phyloP scores from a whole-genome alignment of 2,797 vertebrate genomes.

The Poecilia wingei region DNA sequence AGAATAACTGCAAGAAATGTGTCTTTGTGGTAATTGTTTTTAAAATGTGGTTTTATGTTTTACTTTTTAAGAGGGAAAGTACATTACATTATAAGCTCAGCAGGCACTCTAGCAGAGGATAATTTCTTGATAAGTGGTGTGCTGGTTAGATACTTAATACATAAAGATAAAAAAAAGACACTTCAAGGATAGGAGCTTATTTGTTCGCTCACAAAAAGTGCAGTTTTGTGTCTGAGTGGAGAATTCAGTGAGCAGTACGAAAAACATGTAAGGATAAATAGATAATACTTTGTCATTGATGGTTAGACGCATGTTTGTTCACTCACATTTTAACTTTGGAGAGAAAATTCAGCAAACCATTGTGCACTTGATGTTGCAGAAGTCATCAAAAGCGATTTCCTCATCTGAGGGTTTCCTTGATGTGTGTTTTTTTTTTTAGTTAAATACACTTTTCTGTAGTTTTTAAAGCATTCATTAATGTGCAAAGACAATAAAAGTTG shows the following conservation, averaged over 20 bases:
- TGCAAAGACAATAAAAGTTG: background rate
- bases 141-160: slow-evolving; percentile 9
- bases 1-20: slow-evolving; percentile 50
- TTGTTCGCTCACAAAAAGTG: slow-evolving; percentile 3
- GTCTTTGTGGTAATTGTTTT: slow-evolving; percentile 51
- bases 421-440: background rate
- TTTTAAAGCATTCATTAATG: slow-evolving; percentile 30
- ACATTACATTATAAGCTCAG: slow-evolving; percentile 13
- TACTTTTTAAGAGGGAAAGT: slow-evolving; percentile 43
- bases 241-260: background rate
- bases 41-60: slow-evolving; percentile 42
- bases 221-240: slow-evolving; percentile 2
- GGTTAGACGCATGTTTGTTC: slow-evolving; percentile 5
- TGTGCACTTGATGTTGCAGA: background rate
- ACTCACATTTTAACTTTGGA: slow-evolving; percentile 8
- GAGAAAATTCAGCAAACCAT: background rate
- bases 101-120: slow-evolving; percentile 28
- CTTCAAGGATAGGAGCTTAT: slow-evolving; percentile 3
- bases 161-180: background rate
- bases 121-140: slow-evolving; percentile 21
- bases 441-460: slow-evolving; percentile 32
- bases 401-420: slow-evolving; percentile 18
- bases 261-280: background rate
- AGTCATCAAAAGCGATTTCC: slow-evolving; percentile 11
- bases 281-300: background rate